Evolutionary conservation across 2,113 vertebrate species (phyloP), one percentile per base, ranked within the genome.

Genomic region (Pollimyrus isidori): DNA sequence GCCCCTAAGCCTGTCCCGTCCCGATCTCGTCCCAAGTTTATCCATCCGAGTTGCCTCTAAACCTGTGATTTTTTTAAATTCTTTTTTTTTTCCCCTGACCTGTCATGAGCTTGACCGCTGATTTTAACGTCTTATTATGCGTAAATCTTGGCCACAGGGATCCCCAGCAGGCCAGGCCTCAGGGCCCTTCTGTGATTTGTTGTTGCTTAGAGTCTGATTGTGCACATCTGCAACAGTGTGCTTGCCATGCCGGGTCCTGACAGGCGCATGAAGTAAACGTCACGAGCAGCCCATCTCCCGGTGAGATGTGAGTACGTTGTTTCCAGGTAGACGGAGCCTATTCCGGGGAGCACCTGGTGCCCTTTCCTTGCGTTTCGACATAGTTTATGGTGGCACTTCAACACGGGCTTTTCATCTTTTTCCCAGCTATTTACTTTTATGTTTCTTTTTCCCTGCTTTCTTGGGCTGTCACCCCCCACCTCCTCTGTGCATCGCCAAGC

Each of bases 341-440:
- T 97, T 96, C 97, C 96, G 96, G 96, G 96, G 97, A 62, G 93
- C 92, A 91, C 97, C 95, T 91, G 91, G 91, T 93, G 96, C 95
- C 96, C 95, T 95, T 95, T 92, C 94, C 96, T 88, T 96, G 94
- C 94, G 86, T 96, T 95, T 94, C 92, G 93, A 95, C 94, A 95
- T 97, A 96, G 97, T 96, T 97, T 96, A 97, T 97, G 94, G 94
- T 94, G 94, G 93, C 94, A 94, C 86, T 90, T 92, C 94, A 96
- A 94, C 97, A 96, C 91, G 96, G 96, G 96, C 95, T 96, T 96
- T 96, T 96, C 35, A 94, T 96, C 97, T 95, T 96, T 95, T 96
- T 95, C 96, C 96, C 94, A 89, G 94, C 93, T 91, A 92, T 90
- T 83, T 50, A 10, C 88, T 87, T 89, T 45, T 49, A 85, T 86